Evolutionary conservation across 2,888 invertebrate genomes (phyloP).

Genomic region (Anorthoa munda): DNA sequence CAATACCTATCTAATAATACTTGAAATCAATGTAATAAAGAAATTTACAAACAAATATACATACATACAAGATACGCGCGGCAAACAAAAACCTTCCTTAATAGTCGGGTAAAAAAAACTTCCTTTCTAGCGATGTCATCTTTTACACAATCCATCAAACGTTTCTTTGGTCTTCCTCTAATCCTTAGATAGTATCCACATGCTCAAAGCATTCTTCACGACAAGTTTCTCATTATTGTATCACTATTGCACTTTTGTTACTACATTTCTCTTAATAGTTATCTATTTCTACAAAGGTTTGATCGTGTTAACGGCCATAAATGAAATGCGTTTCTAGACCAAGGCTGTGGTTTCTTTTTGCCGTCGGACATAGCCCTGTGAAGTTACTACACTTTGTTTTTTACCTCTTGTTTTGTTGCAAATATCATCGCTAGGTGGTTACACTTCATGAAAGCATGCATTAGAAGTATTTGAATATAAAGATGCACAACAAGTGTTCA

Average conservation of each 20-base stretch:
- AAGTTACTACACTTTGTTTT: constrained; percentile 28
- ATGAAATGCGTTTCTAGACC: constrained; percentile 54
- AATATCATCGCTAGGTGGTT: constrained; percentile 1
- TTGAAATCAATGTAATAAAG: no score
- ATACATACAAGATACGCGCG: no score
- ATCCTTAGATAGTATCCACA: neutral
- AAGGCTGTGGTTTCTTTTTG: constrained; percentile 47
- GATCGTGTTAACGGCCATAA: constrained; percentile 21
- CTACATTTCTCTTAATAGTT: neutral
- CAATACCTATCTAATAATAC: no score
- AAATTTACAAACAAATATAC: no score
- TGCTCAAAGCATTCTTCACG: neutral
- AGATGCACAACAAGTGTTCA: neutral
- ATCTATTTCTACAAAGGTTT: constrained; percentile 11
- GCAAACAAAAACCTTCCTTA: no score
- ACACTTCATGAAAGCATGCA: neutral
- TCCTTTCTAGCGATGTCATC: neutral
- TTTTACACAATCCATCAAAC: neutral
- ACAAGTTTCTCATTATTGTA: neutral
- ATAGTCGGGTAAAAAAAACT: neutral
- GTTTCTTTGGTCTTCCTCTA: neutral
- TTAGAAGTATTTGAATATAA: neutral
- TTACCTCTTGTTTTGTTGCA: constrained; percentile 6
- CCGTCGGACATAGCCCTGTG: constrained; percentile 10
- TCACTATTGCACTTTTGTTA: neutral